Evolutionary conservation across 1,140 invertebrate species (phyloP).

Genomic region (Macrobrachium rosenbergii): DNA sequence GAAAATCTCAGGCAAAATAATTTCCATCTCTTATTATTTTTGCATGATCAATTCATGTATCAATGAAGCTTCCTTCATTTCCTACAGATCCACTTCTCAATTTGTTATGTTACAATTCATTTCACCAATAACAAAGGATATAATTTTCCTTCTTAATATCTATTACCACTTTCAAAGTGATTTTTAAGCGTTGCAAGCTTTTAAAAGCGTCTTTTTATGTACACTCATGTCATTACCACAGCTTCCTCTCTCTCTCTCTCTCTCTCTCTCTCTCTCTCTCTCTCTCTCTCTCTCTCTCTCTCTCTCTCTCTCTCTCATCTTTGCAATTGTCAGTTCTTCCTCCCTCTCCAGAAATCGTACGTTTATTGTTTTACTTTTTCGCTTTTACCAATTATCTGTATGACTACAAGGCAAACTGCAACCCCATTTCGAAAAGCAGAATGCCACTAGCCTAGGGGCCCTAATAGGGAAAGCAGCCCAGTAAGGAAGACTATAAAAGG

Average conservation of each 20-base stretch:
- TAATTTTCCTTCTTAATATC: background rate
- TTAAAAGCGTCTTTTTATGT: background rate
- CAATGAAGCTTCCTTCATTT: background rate
- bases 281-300: background rate
- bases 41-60: background rate
- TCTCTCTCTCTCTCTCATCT: conserved; percentile 1
- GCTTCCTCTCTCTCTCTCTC: background rate
- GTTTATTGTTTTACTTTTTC: background rate
- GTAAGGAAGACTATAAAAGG: too few species aligned
- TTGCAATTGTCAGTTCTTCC: background rate
- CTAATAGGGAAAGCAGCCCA: too few species aligned
- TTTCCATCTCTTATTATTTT: background rate
- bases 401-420: too few species aligned
- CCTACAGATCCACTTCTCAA: background rate
- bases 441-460: too few species aligned
- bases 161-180: background rate
- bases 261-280: background rate
- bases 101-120: background rate
- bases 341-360: background rate
- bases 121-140: too few species aligned
- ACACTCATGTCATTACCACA: background rate
- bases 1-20: too few species aligned
- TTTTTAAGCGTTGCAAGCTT: background rate
- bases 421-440: too few species aligned
- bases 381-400: too few species aligned